Conservation (phyloP, 2,113 vertebrate genomes). For the Scalopus aquaticus region DNA sequence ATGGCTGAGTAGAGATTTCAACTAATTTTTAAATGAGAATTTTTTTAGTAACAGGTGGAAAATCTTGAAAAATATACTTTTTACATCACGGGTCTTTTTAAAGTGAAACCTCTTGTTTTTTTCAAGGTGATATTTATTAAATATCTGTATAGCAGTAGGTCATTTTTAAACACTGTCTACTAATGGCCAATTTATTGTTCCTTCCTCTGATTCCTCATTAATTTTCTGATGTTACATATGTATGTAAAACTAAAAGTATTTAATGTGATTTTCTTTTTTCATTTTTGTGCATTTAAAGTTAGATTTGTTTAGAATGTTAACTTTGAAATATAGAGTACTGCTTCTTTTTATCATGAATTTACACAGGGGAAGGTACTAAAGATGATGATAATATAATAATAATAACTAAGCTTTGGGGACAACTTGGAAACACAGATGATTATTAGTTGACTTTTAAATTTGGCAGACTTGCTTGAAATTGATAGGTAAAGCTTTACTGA, state of each 20-base stretch:
- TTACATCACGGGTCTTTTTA: background rate
- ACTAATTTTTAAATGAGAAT: background rate
- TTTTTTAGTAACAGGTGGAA: background rate
- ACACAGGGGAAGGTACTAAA: background rate
- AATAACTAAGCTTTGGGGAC: background rate
- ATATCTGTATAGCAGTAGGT: background rate
- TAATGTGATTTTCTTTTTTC: background rate
- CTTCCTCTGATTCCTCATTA: background rate
- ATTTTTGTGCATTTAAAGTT: background rate
- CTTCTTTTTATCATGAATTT: slow-evolving; percentile 41
- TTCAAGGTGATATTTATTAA: background rate
- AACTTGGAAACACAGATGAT: background rate
- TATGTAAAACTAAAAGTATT: background rate
- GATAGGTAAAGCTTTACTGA: background rate
- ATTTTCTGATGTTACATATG: background rate
- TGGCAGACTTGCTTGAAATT: slow-evolving; percentile 1
- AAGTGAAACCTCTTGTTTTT: background rate
- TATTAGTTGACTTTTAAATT: slow-evolving; percentile 24
- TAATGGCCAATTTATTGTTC: background rate
- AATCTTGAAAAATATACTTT: background rate
- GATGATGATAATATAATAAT: background rate
- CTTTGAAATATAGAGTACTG: background rate
- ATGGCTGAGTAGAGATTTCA: background rate
- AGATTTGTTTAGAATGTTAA: background rate
- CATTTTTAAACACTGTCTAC: background rate